phyloP scores from a whole-genome alignment of 2,888 invertebrate genomes.

The Hartigia nigra region DNA sequence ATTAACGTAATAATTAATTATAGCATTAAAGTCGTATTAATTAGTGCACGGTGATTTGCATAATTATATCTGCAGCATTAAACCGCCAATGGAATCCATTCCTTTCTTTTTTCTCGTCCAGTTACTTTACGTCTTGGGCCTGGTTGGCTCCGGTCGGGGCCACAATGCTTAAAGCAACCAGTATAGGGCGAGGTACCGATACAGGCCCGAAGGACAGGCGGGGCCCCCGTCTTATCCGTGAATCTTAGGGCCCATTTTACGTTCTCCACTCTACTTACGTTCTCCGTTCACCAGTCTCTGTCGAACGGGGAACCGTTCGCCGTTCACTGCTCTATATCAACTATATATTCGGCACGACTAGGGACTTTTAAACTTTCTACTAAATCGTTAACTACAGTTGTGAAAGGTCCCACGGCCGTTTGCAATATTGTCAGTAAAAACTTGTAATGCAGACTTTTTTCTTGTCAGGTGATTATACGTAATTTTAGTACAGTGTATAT shows the following conservation, averaged over 20 bases:
- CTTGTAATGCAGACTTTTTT: background rate
- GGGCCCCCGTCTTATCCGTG: slow-evolving; percentile 46
- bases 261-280: slow-evolving; percentile 30
- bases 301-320: slow-evolving; percentile 10
- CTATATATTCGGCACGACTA: background rate
- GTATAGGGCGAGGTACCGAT: background rate
- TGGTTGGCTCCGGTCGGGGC: background rate
- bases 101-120: background rate
- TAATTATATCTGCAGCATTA: background rate
- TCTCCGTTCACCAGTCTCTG: slow-evolving; percentile 34
- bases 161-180: background rate
- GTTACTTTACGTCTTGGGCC: background rate
- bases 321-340: background rate
- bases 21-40: background rate
- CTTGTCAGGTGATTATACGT: background rate
- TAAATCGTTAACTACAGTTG: background rate
- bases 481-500: background rate
- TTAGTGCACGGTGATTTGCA: background rate
- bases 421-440: background rate
- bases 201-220: slow-evolving; percentile 33
- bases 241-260: slow-evolving; percentile 38
- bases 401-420: background rate
- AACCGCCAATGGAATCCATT: background rate
- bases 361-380: background rate
- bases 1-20: background rate